These are phyloP conservation scores for Paramormyrops hopkinsi DNA, from an alignment of 2,797 vertebrate species.

Conservation along the genomic window DNA sequence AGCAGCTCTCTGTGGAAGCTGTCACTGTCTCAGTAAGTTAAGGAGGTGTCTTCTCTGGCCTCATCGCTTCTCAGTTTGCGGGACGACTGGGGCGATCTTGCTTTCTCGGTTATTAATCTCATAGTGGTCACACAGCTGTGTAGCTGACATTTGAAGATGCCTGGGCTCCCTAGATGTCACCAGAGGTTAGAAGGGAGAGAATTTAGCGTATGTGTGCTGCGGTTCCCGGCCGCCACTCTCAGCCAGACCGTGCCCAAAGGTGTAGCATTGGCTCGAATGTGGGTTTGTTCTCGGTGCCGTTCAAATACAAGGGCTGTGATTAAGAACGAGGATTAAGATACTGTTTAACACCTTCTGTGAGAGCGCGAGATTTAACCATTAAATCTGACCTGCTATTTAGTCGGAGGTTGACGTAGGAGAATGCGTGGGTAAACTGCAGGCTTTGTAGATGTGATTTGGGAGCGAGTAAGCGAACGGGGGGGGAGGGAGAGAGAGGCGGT, in stretches of 20 bases:
- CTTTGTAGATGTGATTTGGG: conserved; percentile 18
- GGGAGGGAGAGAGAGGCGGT: conserved; percentile 30
- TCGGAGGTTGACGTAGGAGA: neutral
- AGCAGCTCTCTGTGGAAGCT: neutral
- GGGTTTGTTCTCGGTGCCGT: neutral
- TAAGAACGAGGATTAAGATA: neutral
- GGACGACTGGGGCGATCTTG: neutral
- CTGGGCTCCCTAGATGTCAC: neutral
- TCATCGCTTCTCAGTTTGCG: neutral
- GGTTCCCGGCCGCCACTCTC: neutral
- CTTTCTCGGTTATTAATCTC: neutral
- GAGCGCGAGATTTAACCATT: neutral
- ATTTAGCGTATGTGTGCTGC: neutral
- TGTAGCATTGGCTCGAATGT: neutral
- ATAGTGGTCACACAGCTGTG: neutral
- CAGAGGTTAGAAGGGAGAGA: neutral
- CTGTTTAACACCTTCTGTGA: neutral
- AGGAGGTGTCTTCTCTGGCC: neutral
- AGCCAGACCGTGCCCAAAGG: neutral
- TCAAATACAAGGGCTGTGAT: neutral
- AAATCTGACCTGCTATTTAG: neutral
- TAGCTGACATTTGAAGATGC: neutral
- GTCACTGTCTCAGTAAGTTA: neutral
- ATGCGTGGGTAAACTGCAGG: conserved; percentile 13
- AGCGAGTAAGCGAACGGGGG: neutral